Evolutionary conservation across 2,888 invertebrate genomes (phyloP), one percentile per base, ranked within the genome.

Genomic region (Isoperla grammatica): DNA sequence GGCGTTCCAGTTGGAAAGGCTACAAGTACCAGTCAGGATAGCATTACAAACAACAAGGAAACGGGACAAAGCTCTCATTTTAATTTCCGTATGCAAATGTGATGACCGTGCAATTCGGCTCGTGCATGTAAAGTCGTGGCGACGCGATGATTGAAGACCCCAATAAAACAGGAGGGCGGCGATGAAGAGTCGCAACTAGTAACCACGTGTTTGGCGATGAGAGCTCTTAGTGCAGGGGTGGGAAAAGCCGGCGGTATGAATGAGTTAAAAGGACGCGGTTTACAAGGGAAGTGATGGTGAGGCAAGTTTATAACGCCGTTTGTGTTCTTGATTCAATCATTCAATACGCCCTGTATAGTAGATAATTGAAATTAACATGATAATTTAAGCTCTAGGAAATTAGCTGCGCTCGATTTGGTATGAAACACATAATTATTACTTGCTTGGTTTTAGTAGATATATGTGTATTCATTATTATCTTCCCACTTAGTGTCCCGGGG

Each of bases 31-130:
- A 46, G 46, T 46, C 22, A 6, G n/a, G 11, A 40, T 40, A 12
- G 42, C 42, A 40, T 12, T 13, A 12, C 45, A 45, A 45, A 45
- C 45, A 45, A 45, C 45, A 17, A 45, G n/a, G 5, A 6, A 42
- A 6, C 5, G n/a, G n/a, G 5, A 42, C 8, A 35, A n/a, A 35
- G 53, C 39, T 37, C 37, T 53, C 53, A 37, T 60, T 60, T 60
- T 60, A 60, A 60, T 60, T 60, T 60, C 56, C 56, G 60, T 60
- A 60, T 60, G 60, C 50, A 60, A 60, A 60, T 60, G 60, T 40
- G 60, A 49, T 39, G 60, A 56, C 49, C 53, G 39, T 50, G 48
- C 37, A 45, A 20, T 40, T 55, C 29, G 4, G 49, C 53, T 37
- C 15, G 19, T 59, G 59, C 59, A 59, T 59, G 43, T 46, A 46